Base-by-base conservation (phyloP, 2,888 invertebrate species). In the Dorcus hopei region DNA sequence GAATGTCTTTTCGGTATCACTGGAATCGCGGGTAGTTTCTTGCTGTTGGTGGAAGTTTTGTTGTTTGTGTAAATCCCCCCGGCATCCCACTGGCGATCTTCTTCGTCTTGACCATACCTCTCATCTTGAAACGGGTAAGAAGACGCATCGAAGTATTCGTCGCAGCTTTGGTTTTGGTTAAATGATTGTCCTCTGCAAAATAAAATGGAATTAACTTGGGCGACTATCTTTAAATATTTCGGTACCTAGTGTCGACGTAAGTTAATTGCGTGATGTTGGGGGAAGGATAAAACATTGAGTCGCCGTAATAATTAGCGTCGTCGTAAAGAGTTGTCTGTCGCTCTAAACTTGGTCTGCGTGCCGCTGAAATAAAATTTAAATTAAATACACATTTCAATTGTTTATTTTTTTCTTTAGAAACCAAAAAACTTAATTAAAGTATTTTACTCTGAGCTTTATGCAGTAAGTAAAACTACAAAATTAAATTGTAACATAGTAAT, bases 261-360 rank as follows among this genome's bases (percentile, higher is more conserved):
- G 74, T 73, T 19, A 75, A 72, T 68, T 74, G 72, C 39, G 73
- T 73, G 51, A 71, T 65, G 52, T 72, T 70, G 52, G 73, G 70
- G 53, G 72, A 72, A 40, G 73, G 72, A 68, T 79, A 79, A 61
- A 77, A 82, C 59, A 72, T 77, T 57, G 78, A 75, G 59, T 80
- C 77, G 16, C 73, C 82, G 68, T 82, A 87, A 69, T 83, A 83
- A 65, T 82, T 82, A 67, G 87, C 83, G 71, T 91, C 91, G 74
- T 90, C 90, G 71, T 90, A 91, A 68, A 91, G 78, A 45, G 91
- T 91, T 62, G 85, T 87, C 79, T 92, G 92, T 70, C 91, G 83
- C 77, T 91, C 92, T 71, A 92, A 80, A 77, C 91, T 91, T 61
- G 90, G 90, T 73, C 89, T 83, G 72, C 90, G 79, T 41, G 62